phyloP scores from a whole-genome alignment of 2,113 vertebrate species.

The Crotophaga sulcirostris region DNA sequence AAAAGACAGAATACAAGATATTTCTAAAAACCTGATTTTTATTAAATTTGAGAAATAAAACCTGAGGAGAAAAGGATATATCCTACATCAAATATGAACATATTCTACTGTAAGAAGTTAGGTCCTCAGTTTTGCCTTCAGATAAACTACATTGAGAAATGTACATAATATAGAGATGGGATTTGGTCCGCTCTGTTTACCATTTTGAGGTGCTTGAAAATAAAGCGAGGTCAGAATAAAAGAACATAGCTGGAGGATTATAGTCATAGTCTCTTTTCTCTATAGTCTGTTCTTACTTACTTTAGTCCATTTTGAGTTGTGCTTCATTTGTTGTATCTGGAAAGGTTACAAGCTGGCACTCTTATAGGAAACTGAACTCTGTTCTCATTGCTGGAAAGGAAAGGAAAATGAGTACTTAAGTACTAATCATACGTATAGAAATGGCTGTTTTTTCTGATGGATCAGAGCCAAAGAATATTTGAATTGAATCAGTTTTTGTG shows the following conservation, averaged over 20 bases:
- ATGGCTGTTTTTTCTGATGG: neutral
- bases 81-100: neutral
- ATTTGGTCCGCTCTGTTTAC: neutral
- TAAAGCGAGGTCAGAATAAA: neutral
- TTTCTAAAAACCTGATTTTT: neutral
- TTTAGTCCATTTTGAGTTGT: slow-evolving; percentile 2
- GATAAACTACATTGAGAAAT: neutral
- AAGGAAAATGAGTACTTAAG: neutral
- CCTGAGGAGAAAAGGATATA: neutral
- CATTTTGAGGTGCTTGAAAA: neutral
- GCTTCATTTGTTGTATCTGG: neutral
- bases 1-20: neutral
- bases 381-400: neutral
- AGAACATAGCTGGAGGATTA: neutral
- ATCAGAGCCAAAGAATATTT: neutral
- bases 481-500: neutral
- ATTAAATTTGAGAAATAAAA: slow-evolving; percentile 7
- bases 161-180: neutral
- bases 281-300: neutral
- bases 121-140: neutral
- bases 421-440: neutral
- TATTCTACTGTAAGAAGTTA: neutral
- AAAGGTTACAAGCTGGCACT: neutral
- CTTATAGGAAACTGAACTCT: neutral
- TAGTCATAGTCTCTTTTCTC: neutral